Evolutionary conservation across 2,113 vertebrate species (phyloP), one percentile per base, ranked within the genome.

Genomic region (Pavo muticus): DNA sequence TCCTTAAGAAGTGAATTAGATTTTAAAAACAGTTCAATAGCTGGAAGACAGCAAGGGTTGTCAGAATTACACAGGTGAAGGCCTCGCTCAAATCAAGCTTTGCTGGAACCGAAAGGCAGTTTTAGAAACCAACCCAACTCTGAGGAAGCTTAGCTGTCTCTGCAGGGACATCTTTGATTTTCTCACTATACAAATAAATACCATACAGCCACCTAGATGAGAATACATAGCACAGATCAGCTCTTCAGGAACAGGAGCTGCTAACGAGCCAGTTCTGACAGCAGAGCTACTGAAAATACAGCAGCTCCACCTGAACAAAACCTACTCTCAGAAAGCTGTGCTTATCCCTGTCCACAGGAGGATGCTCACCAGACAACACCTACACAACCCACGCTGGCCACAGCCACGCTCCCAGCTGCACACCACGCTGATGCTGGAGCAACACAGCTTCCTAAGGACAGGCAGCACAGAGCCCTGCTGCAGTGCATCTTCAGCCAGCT

Each of bases 361-460:
- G 52, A 1, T 5, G 25, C 11, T 50, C 48, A 24, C 48, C 25
- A 77, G 47, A 15, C 68, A 87, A 37, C 37, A 39, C 1, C 64
- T 42, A 3, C 29, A 4, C 2, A 18, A 16, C 52, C 59, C 37
- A 1, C 24, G 5, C 44, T n/a, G 50, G 11, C 60, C n/a, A 48
- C 47, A 27, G 60, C 23, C 70, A 24, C 0, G 0, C 27, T 30
- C 42, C n/a, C 61, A 59, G 40, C 5, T 25, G 57, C 37, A 42
- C 39, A 20, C 1, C 3, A 12, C 68, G 10, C 4, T 42, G 27
- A 7, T 11, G 39, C 57, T 63, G 39, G 45, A 24, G 17, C 57
- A 35, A 35, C 25, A 24, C 1, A 24, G 10, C 45, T 81, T 17
- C 70, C 57, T 42, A 45, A 11, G 84, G 42, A 45, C 1, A 61